These are phyloP conservation scores for Selenia dentaria DNA, from an alignment of 2,888 invertebrate species.

Conservation along the genomic window DNA sequence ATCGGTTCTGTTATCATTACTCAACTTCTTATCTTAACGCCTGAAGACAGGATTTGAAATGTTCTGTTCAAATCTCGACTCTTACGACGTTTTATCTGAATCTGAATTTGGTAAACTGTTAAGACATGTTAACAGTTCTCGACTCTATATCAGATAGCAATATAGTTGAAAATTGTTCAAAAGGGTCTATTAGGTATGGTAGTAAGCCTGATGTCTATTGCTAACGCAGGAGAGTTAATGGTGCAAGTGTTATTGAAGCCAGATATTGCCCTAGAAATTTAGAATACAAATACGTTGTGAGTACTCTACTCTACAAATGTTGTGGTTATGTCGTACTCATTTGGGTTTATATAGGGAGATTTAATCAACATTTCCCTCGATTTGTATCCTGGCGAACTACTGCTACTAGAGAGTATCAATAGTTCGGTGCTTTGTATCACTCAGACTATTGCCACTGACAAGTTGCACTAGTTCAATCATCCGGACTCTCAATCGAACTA, in stretches of 20 bases:
- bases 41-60: slow-evolving; percentile 17
- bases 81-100: slow-evolving; percentile 11
- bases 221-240: slow-evolving; percentile 70
- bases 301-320: slow-evolving; percentile 11
- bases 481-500: too few species aligned
- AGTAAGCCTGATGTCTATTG: slow-evolving; percentile 60
- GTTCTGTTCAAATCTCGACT: background rate
- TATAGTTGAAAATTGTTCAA: slow-evolving; percentile 42
- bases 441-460: too few species aligned
- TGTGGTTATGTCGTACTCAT: background rate
- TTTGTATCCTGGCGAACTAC: too few species aligned
- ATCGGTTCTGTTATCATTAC: slow-evolving; percentile 40
- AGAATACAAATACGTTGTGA: slow-evolving; percentile 43
- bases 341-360: slow-evolving; percentile 24
- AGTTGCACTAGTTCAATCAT: too few species aligned
- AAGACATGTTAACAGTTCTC: slow-evolving; percentile 18
- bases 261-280: slow-evolving; percentile 64
- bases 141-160: slow-evolving; percentile 43
- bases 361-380: slow-evolving; percentile 11
- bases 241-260: slow-evolving; percentile 76
- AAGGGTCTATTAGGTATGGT: slow-evolving; percentile 36
- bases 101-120: slow-evolving; percentile 16
- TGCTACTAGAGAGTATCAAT: too few species aligned
- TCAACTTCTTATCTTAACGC: slow-evolving; percentile 9
- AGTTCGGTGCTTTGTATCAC: too few species aligned